A percentile compares a stretch with the other conserved stretches of the same genome.
Conservation (phyloP, 2,113 vertebrate species). For the Platichthys flesus region DNA sequence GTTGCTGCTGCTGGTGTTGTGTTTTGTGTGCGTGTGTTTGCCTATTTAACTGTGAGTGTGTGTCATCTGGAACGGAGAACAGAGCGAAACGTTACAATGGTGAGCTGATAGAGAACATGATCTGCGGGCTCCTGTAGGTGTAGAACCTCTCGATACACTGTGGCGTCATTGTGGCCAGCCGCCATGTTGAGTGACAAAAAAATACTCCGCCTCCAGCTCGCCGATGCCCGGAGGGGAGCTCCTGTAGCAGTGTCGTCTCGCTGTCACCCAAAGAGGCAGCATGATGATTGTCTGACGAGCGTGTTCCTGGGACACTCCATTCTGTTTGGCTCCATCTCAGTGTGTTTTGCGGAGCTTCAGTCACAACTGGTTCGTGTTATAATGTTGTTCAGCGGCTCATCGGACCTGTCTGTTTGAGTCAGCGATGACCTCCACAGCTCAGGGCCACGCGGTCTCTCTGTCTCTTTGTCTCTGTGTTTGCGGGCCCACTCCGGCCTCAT, state of each 20-base stretch:
- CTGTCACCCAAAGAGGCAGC: conserved; percentile 16
- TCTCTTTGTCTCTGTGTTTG: conserved; percentile 70
- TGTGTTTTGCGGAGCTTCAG: conserved; percentile 10
- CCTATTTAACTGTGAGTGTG: conserved; percentile 1
- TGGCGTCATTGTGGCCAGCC: conserved; percentile 46
- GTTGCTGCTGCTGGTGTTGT: conserved; percentile 26
- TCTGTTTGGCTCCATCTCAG: conserved; percentile 16
- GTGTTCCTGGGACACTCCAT: conserved; percentile 20
- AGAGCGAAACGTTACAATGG: conserved; percentile 37
- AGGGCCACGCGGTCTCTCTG: conserved; percentile 66
- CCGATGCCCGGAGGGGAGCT: conserved; percentile 38
- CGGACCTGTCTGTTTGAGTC: conserved; percentile 53
- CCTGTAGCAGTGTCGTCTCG: neutral
- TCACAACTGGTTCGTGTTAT: conserved; percentile 35
- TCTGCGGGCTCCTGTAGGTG: conserved; percentile 2
- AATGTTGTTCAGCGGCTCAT: conserved; percentile 39
- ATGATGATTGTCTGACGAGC: neutral
- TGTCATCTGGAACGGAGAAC: conserved; percentile 36
- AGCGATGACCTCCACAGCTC: conserved; percentile 49
- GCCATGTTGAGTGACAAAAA: conserved; percentile 20
- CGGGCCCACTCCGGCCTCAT: conserved; percentile 61
- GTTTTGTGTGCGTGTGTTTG: neutral
- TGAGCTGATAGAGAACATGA: conserved; percentile 43
- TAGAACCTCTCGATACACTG: conserved; percentile 30
- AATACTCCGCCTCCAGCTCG: conserved; percentile 20